Conservation (phyloP, 2,888 invertebrate genomes). For the Pammene fasciana region DNA sequence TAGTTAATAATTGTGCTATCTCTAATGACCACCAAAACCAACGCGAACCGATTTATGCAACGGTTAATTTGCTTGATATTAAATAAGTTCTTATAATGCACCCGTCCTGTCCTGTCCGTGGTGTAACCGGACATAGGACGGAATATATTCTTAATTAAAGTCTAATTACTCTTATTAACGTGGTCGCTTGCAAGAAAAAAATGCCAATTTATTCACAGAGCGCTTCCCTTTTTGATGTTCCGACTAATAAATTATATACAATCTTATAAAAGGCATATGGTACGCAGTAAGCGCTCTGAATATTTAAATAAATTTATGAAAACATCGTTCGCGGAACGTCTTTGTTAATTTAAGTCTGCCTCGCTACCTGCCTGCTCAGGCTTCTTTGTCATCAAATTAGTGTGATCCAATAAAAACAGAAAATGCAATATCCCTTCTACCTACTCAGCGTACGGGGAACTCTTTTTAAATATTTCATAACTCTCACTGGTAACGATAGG, state of each 20-base stretch:
- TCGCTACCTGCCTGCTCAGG: conserved; percentile 46
- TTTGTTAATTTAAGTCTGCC: conserved; percentile 61
- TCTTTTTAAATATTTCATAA: conserved; percentile 37
- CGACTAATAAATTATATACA: conserved; percentile 8
- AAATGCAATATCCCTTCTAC: conserved; percentile 55
- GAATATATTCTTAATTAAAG: conserved; percentile 16
- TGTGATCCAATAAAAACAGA: conserved; percentile 54
- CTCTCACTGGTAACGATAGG: conserved; percentile 20
- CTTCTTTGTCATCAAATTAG: conserved; percentile 57
- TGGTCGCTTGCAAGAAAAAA: conserved; percentile 3
- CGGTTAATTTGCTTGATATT: too few species aligned
- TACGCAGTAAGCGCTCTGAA: conserved; percentile 22
- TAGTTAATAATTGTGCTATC: too few species aligned
- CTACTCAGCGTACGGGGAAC: conserved; percentile 42
- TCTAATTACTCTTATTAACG: conserved; percentile 17
- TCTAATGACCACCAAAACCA: too few species aligned
- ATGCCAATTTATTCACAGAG: conserved; percentile 3
- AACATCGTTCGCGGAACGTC: conserved; percentile 44
- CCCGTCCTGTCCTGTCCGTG: too few species aligned
- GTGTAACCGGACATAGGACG: background rate
- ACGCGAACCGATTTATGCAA: too few species aligned
- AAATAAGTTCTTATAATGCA: too few species aligned
- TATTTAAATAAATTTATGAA: conserved; percentile 25
- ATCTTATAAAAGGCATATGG: conserved; percentile 13
- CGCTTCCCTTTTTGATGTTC: conserved; percentile 14